A percentile compares a stretch with the other conserved stretches of the same genome.
Evolutionary conservation across 2,888 invertebrate genomes (phyloP).

Genomic region (Volucella bombylans): DNA sequence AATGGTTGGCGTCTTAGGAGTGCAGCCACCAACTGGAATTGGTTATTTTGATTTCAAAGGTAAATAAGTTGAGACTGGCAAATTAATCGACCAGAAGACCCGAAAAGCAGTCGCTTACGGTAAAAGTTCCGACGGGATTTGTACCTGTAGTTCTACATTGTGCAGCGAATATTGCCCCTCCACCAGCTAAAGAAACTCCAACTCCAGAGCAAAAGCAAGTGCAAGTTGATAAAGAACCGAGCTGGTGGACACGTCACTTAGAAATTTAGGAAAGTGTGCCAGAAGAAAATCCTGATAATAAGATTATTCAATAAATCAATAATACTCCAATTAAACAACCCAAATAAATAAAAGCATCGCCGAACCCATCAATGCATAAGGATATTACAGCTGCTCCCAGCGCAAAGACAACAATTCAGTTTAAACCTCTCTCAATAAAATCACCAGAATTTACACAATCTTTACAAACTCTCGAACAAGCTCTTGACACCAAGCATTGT

Average conservation of each 20-base stretch:
- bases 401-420: conserved; percentile 1
- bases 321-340: not conserved
- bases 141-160: conserved; percentile 75
- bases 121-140: conserved; percentile 74
- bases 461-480: conserved; percentile 60
- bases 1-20: conserved; percentile 85
- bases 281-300: not conserved
- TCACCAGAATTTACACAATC: not conserved
- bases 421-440: not conserved
- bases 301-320: not conserved
- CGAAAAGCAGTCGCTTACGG: conserved; percentile 76
- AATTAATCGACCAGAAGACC: conserved; percentile 60
- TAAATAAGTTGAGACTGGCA: conserved; percentile 82
- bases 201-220: not conserved
- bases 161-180: not conserved
- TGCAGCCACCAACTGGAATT: conserved; percentile 82
- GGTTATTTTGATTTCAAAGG: conserved; percentile 82
- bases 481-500: conserved; percentile 75
- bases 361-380: no score
- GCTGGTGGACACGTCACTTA: conserved; percentile 23
- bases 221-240: not conserved
- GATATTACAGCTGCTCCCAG: not conserved
- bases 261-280: not conserved
- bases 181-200: not conserved
- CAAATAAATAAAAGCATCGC: no score